A percentile compares a stretch with the other conserved stretches of the same genome.
phyloP scores from a whole-genome alignment of 2,113 vertebrate genomes.

The Salvelinus sp. region DNA sequence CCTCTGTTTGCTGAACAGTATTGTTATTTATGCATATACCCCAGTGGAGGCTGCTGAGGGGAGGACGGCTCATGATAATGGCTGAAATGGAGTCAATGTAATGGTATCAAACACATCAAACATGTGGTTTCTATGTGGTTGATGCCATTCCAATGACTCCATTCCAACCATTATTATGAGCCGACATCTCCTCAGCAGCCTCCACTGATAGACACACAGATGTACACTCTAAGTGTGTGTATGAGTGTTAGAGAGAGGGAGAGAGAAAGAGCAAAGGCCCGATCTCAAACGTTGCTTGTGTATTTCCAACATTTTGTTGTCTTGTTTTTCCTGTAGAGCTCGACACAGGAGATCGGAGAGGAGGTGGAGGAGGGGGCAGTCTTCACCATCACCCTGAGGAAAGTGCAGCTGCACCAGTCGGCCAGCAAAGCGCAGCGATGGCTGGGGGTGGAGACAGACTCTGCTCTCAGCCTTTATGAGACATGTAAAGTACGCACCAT shows the following conservation, averaged over 20 bases:
- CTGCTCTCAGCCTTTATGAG: constrained; percentile 90
- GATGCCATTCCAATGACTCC: too few relatives aligned
- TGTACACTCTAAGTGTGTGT: constrained; percentile 6
- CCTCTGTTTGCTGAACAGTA: constrained; percentile 27
- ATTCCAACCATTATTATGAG: too few relatives aligned
- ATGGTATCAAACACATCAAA: too few relatives aligned
- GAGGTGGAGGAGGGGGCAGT: constrained; percentile 93
- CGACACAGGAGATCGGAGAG: constrained; percentile 97
- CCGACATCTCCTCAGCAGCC: too few relatives aligned
- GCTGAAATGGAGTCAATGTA: too few relatives aligned
- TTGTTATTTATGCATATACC: constrained; percentile 34
- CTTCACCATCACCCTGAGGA: constrained; percentile 95
- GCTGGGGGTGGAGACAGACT: constrained; percentile 94
- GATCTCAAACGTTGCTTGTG: background rate
- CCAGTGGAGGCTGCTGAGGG: background rate
- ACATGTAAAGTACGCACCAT: constrained; percentile 95
- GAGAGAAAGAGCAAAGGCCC: background rate
- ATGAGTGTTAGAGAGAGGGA: background rate
- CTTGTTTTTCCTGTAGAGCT: constrained; percentile 77
- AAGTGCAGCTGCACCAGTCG: constrained; percentile 90
- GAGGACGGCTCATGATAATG: too few relatives aligned
- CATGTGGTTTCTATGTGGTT: too few relatives aligned
- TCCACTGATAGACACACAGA: too few relatives aligned
- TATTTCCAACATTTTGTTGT: background rate
- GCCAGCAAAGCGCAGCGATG: constrained; percentile 94